Evolutionary conservation across 2,113 vertebrate genomes (phyloP), one percentile per base, ranked within the genome.

Genomic region (Calypte anna): DNA sequence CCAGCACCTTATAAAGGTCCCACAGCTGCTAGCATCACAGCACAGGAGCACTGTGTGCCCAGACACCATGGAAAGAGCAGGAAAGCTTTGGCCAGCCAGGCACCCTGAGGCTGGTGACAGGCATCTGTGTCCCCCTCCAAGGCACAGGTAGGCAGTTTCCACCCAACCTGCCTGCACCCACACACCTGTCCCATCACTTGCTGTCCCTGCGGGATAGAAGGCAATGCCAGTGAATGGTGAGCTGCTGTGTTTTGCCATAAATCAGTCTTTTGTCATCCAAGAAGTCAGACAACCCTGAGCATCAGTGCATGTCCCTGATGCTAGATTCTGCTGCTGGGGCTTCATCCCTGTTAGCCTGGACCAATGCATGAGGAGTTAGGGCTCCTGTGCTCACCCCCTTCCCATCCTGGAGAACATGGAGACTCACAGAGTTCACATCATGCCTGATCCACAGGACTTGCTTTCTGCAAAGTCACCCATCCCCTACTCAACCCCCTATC

Each of bases 21-120:
- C 43, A 8, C 0, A 0, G 24, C 53, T 70, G 44, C 38, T 59
- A n/a, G n/a, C 17, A 54, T 57, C 6, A 4, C 24, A 38, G n/a
- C 25, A 67, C 58, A 31, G 74, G 18, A 64, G 10, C 6, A 2
- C 55, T 15, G 16, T 58, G 55, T 19, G 22, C 21, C 43, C 28
- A 24, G 12, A 58, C 28, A 62, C 30, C 2, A 0, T 17, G 13
- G 46, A 22, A 70, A 61, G 7, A 25, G 9, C 38, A 72, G 63
- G 28, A 76, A 64, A 81, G 18, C 38, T 61, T 57, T 70, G 51
- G 51, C 28, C 64, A 40, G 51, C 6, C 0, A 1, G 24, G n/a
- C 58, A 66, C n/a, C 15, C 3, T 30, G 1, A 38, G 11, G 8
- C 38, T 66, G 25, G 21, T 38, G 40, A 86, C 19, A n/a, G 14